Base-by-base conservation (phyloP, 1,140 invertebrate species). In the Araneus ventricosus region DNA sequence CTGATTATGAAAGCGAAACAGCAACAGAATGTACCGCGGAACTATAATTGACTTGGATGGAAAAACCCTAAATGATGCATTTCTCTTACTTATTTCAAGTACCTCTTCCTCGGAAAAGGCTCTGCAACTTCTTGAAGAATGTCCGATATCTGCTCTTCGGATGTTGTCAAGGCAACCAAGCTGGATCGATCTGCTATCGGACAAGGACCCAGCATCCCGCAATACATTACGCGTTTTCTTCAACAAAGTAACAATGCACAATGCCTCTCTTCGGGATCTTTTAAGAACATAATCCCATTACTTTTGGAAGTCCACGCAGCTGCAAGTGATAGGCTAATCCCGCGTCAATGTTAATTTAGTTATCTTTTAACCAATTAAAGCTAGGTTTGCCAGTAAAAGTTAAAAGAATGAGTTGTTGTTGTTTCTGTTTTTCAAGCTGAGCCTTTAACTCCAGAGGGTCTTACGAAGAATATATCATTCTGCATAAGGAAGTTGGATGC, bases 111-210 rank as follows among this genome's bases (percentile, higher is more conserved):
- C 27, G 41, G 5, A 84, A 27, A 75, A 20, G 41, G 45, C 30
- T 27, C 10, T 34, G 17, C 80, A 57, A 84, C 27, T 57, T 30
- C 82, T 84, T 84, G 45, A 84, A 84, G 41, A 52, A 52, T 27
- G 82, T 57, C 82, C 82, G 24, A 84, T 84, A 57, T 84, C 41
- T 57, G 39, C 41, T 84, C 39, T 41, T 27, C 39, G n/a, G 7
- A 37, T 27, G 89, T 91, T 30, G 57, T 27, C 89, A 90, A 84
- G n/a, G 89, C 79, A 91, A 91, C 89, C 10, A 45, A 61, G 89
- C n/a, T 39, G 52, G 41, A 91, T 61, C 89, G 70, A 88, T 88
- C 63, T 17, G 7, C 7, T 87, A 87, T 87, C 37, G 85, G 67
- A 75, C 70, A 52, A 84, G 24, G 61, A 37, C 22, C 5, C 22